These are phyloP conservation scores for Seira musarum DNA, from an alignment of 2,888 invertebrate genomes.

Conservation along the genomic window DNA sequence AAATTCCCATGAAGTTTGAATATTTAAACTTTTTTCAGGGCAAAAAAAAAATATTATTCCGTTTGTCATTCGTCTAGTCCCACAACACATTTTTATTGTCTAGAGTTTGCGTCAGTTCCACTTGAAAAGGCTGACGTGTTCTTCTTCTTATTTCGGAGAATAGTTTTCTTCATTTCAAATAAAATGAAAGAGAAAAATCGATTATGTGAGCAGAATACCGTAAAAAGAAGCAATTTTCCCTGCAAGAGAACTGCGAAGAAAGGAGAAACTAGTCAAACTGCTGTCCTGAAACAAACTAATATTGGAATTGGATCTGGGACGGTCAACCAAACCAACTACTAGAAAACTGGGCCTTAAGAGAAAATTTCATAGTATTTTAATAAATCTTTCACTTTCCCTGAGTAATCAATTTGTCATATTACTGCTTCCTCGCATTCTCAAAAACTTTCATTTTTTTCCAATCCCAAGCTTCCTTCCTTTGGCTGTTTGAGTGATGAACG, in stretches of 20 bases:
- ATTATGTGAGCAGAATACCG: too few species aligned
- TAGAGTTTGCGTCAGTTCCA: neutral
- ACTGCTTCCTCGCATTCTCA: too few species aligned
- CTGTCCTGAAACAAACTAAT: neutral
- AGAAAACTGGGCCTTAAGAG: too few species aligned
- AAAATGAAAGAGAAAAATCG: too few species aligned
- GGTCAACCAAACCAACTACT: too few species aligned
- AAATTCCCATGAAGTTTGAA: neutral
- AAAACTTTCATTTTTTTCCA: too few species aligned
- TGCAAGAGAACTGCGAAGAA: too few species aligned
- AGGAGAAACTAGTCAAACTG: too few species aligned
- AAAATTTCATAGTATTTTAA: neutral
- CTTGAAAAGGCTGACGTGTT: neutral
- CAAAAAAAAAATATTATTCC: neutral
- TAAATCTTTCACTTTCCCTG: neutral
- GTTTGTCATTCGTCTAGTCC: neutral
- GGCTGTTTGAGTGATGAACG: neutral
- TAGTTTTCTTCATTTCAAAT: too few species aligned
- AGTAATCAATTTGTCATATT: constrained; percentile 6
- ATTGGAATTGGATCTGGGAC: neutral
- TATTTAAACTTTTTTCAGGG: neutral
- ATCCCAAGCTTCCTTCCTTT: neutral
- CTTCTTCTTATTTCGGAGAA: neutral
- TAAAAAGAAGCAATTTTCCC: too few species aligned
- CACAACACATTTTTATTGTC: constrained; percentile 2